Base-by-base conservation (phyloP, 2,797 vertebrate genomes). In the Geotrypetes seraphini region DNA sequence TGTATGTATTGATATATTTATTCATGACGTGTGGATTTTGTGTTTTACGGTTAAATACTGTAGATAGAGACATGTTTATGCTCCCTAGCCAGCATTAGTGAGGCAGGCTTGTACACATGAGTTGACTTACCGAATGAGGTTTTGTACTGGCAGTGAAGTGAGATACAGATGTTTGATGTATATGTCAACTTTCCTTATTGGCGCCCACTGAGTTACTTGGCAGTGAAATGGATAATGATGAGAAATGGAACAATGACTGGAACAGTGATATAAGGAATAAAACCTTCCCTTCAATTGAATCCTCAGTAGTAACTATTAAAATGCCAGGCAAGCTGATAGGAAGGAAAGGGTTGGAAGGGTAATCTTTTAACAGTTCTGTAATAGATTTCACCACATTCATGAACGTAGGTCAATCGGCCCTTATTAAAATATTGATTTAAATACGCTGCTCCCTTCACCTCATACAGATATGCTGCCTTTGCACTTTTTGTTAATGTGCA, bases 111-210 rank as follows among this genome's bases (percentile, higher is more conserved):
- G 54, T 47, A 43, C 54, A 47, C 32, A 40, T 31, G 47, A 30
- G 47, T 28, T 45, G 51, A 43, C 49, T 63, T 39, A 42, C 57
- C 36, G 51, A 34, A 51, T 58, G 40, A 10, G 56, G 50, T 7
- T 19, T 47, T 54, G 34, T 28, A 40, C 15, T 25, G n/a, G 40
- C 51, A 58, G 43, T 6, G 1, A 23, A 35, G 41, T 28, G 30
- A 61, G 43, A 33, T 5, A 61, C 26, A 37, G 42, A 25, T 3
- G 0, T 45, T 47, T 46, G 23, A 49, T 44, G 10, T 43, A 36
- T 53, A 53, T 49, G 57, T 56, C 63, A 60, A 25, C 31, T 31
- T 16, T 51, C 28, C 39, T n/a, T 46, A 32, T 36, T 50, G 41
- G 46, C 12, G 56, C 53, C 49, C 22, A 19, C 39, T 1, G 43